Percentiles rank a stretch among this genome's conserved stretches.
Conservation (phyloP, 2,113 vertebrate genomes). For the Plecturocebus donacophilus region DNA sequence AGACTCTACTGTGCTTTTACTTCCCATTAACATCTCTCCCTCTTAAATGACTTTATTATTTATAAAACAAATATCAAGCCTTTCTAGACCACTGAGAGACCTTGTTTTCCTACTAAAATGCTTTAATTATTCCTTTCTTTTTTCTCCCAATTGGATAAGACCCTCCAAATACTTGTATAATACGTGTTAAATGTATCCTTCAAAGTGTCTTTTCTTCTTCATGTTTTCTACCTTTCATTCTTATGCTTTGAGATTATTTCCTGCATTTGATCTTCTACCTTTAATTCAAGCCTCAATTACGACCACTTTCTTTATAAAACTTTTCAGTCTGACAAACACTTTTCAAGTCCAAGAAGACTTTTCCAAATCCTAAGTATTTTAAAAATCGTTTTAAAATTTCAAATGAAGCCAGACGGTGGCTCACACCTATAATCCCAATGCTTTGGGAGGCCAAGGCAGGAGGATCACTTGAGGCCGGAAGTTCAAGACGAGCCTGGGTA, state of each 20-base stretch:
- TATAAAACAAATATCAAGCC: not conserved
- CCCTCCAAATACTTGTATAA: not conserved
- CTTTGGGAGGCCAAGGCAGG: too few relatives aligned
- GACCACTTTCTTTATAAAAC: not conserved
- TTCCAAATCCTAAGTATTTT: not conserved
- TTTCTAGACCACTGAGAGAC: not conserved
- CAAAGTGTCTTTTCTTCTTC: not conserved
- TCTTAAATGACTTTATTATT: slow-evolving; percentile 3
- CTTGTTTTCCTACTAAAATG: not conserved
- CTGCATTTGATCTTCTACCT: not conserved
- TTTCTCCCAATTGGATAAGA: not conserved
- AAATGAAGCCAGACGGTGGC: too few relatives aligned
- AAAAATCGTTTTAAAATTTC: too few relatives aligned
- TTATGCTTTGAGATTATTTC: not conserved
- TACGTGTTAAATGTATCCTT: not conserved
- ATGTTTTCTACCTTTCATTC: not conserved
- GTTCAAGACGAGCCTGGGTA: too few relatives aligned
- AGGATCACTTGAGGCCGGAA: too few relatives aligned
- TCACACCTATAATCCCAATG: too few relatives aligned
- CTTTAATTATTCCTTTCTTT: not conserved
- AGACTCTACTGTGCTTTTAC: not conserved
- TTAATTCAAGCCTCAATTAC: not conserved
- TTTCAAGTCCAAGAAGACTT: not conserved
- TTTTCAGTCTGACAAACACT: not conserved
- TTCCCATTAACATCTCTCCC: not conserved